phyloP scores from a whole-genome alignment of 1,140 invertebrate species.

The Ruditapes philippinarum region DNA sequence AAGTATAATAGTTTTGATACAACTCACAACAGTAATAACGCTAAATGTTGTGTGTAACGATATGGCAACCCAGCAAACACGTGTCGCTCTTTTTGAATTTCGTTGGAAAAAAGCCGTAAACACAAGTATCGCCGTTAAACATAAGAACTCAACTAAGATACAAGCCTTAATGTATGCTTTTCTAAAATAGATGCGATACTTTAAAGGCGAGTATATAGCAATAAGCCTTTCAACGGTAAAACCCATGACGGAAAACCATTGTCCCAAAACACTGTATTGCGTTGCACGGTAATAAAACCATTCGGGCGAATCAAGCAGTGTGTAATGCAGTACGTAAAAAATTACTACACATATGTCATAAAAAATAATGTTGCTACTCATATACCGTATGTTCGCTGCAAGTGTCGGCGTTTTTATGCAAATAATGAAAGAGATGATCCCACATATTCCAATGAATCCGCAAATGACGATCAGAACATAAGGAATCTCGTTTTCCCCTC shows the following conservation, averaged over 20 bases:
- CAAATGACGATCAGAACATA: neutral
- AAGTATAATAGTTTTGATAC: neutral
- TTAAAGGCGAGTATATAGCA: neutral
- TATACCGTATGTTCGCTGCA: neutral
- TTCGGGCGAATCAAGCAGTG: neutral
- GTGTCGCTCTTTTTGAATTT: neutral
- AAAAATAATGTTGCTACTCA: neutral
- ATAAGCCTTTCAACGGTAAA: neutral
- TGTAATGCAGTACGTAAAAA: neutral
- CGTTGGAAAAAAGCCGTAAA: neutral
- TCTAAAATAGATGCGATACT: neutral
- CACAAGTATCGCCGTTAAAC: neutral
- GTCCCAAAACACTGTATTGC: neutral
- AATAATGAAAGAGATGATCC: neutral
- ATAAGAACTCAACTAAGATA: neutral
- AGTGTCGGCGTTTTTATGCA: neutral
- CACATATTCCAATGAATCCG: neutral
- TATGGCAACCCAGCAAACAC: neutral
- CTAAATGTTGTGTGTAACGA: neutral
- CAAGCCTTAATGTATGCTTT: neutral
- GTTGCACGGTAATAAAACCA: neutral
- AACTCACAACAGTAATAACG: neutral
- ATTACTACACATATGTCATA: neutral
- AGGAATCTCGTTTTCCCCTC: neutral
- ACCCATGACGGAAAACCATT: neutral